These are phyloP conservation scores for Mythimna albipuncta DNA, from an alignment of 2,888 invertebrate species.

Conservation along the genomic window DNA sequence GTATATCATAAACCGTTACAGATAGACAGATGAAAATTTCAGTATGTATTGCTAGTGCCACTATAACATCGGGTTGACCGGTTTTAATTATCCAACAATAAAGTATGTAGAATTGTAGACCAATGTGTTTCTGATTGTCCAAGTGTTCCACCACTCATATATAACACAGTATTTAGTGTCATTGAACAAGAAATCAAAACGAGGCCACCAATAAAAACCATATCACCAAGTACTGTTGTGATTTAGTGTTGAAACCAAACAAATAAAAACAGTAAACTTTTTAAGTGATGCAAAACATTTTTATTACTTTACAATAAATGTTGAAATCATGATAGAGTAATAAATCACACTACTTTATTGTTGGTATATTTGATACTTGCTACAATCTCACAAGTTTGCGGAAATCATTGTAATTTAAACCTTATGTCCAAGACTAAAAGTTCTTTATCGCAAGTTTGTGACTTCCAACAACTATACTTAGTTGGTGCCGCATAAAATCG, in stretches of 20 bases:
- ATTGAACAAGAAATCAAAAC: slow-evolving; percentile 12
- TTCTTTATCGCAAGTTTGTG: not conserved
- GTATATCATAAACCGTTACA: no score
- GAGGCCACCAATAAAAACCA: slow-evolving; percentile 16
- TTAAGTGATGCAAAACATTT: slow-evolving; percentile 12
- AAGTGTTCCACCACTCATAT: slow-evolving; percentile 12
- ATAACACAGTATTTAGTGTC: slow-evolving; percentile 23
- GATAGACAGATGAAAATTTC: no score
- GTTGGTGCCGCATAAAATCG: not conserved
- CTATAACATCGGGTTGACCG: no score
- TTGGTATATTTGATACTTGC: slow-evolving; percentile 22
- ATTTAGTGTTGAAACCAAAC: slow-evolving; percentile 9
- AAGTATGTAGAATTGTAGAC: slow-evolving; percentile 21
- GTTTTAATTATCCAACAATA: slow-evolving; percentile 38
- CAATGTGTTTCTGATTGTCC: not conserved
- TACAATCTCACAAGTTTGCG: slow-evolving; percentile 5
- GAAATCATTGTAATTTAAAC: slow-evolving; percentile 18
- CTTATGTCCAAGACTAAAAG: not conserved
- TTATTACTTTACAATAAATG: slow-evolving; percentile 27
- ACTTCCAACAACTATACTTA: not conserved
- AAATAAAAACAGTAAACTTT: slow-evolving; percentile 24
- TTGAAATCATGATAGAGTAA: slow-evolving; percentile 13
- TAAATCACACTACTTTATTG: slow-evolving; percentile 41
- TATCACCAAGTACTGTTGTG: slow-evolving; percentile 5
- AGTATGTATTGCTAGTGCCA: no score